Evolutionary conservation across 1,140 invertebrate species (phyloP).

Genomic region (Melitaea cinxia): DNA sequence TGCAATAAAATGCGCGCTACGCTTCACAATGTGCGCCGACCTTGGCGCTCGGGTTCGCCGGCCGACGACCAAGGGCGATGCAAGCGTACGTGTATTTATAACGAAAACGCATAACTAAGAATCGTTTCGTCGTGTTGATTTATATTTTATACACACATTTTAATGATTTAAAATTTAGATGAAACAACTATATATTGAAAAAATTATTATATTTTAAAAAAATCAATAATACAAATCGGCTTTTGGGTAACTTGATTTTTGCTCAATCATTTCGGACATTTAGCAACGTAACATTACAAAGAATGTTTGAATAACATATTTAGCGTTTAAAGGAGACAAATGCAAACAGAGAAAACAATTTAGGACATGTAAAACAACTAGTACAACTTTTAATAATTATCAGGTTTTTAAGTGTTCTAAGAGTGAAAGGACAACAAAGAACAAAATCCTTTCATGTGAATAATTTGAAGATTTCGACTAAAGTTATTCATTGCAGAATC

Average conservation of each 20-base stretch:
- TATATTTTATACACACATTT: background rate
- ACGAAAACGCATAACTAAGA: conserved; percentile 30
- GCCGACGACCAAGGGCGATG: conserved; percentile 50
- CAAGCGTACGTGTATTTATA: conserved; percentile 35
- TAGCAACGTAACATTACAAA: too few relatives aligned
- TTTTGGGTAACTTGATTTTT: too few relatives aligned
- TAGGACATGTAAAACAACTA: too few relatives aligned
- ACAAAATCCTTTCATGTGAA: background rate
- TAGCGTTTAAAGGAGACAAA: too few relatives aligned
- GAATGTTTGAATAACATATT: too few relatives aligned
- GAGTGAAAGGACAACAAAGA: background rate
- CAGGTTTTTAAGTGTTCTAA: too few relatives aligned
- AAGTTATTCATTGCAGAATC: background rate
- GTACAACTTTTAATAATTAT: too few relatives aligned
- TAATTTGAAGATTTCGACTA: background rate
- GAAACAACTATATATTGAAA: too few relatives aligned
- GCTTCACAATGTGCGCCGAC: conserved; percentile 37
- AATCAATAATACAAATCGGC: too few relatives aligned
- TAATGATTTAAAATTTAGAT: background rate
- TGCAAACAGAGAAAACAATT: too few relatives aligned
- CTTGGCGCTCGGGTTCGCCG: conserved; percentile 53
- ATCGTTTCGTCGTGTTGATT: conserved; percentile 17
- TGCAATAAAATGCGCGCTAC: conserved; percentile 20
- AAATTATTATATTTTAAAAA: too few relatives aligned
- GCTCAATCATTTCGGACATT: too few relatives aligned